Conservation (phyloP, 2,888 invertebrate genomes). For the Synergus laeviventris region DNA sequence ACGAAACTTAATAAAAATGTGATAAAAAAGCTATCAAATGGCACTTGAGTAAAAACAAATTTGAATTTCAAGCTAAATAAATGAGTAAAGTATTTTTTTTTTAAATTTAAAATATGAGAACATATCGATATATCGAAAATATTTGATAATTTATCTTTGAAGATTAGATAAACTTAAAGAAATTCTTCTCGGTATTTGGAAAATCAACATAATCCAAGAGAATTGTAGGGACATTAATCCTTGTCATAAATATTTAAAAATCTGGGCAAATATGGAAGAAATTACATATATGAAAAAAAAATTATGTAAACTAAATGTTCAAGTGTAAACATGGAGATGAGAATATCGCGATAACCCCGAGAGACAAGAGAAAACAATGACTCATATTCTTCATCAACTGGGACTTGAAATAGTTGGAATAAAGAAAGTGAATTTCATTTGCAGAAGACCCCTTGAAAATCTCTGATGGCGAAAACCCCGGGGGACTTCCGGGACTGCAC, state of each 20-base stretch:
- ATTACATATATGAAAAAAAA: neutral
- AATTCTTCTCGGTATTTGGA: neutral
- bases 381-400: slow-evolving; percentile 6
- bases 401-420: slow-evolving; percentile 7
- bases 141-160: neutral
- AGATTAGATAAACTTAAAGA: neutral
- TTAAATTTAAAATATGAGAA: too few species aligned
- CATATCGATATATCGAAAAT: too few species aligned
- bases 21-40: neutral
- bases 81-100: too few species aligned
- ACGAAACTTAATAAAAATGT: neutral
- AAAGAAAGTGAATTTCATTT: slow-evolving; percentile 27
- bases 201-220: neutral
- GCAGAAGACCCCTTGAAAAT: slow-evolving; percentile 16
- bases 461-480: neutral
- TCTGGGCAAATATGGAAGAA: neutral
- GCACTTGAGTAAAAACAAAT: neutral
- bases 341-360: slow-evolving; percentile 24
- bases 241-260: neutral
- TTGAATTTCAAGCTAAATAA: neutral
- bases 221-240: neutral
- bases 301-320: too few species aligned
- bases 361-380: slow-evolving; percentile 28
- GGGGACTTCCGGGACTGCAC: slow-evolving; percentile 24
- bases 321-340: slow-evolving; percentile 12